A percentile compares a stretch with the other conserved stretches of the same genome.
These are phyloP conservation scores for Tylochromis polylepis DNA, from an alignment of 2,113 vertebrate species.

Conservation along the genomic window DNA sequence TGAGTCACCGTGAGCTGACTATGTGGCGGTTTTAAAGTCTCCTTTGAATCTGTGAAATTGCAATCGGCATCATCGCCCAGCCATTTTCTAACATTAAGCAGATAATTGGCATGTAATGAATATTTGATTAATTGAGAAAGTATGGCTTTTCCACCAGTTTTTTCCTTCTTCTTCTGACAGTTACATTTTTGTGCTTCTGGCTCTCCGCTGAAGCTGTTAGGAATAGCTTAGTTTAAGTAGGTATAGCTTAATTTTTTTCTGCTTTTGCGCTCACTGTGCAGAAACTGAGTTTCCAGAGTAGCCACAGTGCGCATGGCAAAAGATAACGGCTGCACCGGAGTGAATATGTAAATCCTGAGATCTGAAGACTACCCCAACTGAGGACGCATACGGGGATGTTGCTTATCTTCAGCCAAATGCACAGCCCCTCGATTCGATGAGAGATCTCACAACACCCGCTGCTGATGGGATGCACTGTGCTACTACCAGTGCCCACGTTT, in stretches of 20 bases:
- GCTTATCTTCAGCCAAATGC: background rate
- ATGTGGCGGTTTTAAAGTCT: background rate
- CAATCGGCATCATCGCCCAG: background rate
- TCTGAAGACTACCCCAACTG: background rate
- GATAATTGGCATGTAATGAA: background rate
- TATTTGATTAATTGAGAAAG: background rate
- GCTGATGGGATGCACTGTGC: constrained; percentile 5
- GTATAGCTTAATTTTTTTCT: background rate
- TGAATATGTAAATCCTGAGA: background rate
- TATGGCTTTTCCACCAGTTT: background rate
- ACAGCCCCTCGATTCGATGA: background rate
- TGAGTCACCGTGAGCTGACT: background rate
- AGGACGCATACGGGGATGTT: background rate
- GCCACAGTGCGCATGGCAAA: constrained; percentile 43
- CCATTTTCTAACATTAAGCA: background rate
- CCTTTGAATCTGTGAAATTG: background rate
- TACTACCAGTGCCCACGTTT: constrained; percentile 3
- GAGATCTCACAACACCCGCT: constrained; percentile 18
- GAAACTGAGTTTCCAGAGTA: background rate
- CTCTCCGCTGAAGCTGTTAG: background rate
- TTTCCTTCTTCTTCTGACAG: background rate
- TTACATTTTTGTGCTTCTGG: background rate
- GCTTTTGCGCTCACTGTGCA: background rate
- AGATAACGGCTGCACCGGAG: background rate
- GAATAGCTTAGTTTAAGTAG: background rate